Percentiles rank a stretch among this genome's conserved stretches.
phyloP scores from a whole-genome alignment of 2,113 vertebrate genomes.

The pig (Sus scrofa) region T2T-Sscrofa CM000813.6:116098001-116098500 shows the following conservation, averaged over 20 bases:
- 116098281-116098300: not conserved
- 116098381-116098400: not conserved
- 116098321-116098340: not conserved
- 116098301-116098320: not conserved
- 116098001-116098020: not conserved
- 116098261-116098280: not conserved
- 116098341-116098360: not conserved
- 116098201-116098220: not conserved
- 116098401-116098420: conserved; percentile 51
- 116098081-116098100: not conserved
- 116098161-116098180: not conserved
- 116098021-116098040: not conserved
- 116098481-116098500: not conserved
- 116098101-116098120: not conserved
- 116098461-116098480: conserved; percentile 2
- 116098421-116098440: conserved; percentile 45
- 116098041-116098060: not conserved
- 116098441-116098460: conserved; percentile 14
- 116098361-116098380: not conserved
- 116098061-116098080: not conserved
- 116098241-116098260: not conserved
- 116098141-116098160: not conserved
- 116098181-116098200: not conserved
- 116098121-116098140: not conserved
- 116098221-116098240: not conserved